phyloP scores from a whole-genome alignment of 53 echinoderm and acorn worm genomes.

The Holothuria scabra region DNA sequence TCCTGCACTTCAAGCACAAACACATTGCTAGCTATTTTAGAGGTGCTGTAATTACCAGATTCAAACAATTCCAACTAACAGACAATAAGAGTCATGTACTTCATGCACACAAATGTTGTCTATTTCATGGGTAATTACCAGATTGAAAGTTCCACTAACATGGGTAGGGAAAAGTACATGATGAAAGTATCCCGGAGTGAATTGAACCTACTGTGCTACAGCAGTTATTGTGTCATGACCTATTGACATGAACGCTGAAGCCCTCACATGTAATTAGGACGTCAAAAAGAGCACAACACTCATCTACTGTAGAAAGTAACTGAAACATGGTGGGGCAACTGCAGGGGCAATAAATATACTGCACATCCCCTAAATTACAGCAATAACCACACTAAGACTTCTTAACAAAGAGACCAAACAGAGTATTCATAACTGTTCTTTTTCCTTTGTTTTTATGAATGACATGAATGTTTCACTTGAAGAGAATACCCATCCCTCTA shows the following conservation, averaged over 20 bases:
- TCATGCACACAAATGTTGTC: constrained; percentile 8
- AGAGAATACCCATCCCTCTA: constrained; percentile 4
- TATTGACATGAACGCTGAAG: constrained; percentile 4
- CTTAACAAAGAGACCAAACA: neutral
- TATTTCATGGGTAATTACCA: neutral
- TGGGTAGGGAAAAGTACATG: neutral
- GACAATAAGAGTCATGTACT: constrained; percentile 12
- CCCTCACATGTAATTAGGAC: neutral
- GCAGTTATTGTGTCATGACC: neutral
- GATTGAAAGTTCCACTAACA: constrained; percentile 9
- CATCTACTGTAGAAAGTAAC: neutral
- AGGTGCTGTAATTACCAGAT: no score
- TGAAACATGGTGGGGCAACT: constrained; percentile 30
- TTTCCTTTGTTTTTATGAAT: neutral
- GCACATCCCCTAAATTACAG: constrained; percentile 5
- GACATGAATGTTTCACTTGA: constrained; percentile 14
- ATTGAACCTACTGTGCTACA: neutral
- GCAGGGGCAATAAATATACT: no score
- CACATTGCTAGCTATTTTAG: no score
- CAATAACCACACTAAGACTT: neutral
- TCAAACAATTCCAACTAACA: no score
- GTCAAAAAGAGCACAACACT: no score
- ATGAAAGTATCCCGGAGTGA: constrained; percentile 10
- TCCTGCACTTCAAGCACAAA: no score
- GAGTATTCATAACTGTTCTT: constrained; percentile 30